Evolutionary conservation across 2,888 invertebrate species (phyloP).

Genomic region (Synanthedon formicaeformis): DNA sequence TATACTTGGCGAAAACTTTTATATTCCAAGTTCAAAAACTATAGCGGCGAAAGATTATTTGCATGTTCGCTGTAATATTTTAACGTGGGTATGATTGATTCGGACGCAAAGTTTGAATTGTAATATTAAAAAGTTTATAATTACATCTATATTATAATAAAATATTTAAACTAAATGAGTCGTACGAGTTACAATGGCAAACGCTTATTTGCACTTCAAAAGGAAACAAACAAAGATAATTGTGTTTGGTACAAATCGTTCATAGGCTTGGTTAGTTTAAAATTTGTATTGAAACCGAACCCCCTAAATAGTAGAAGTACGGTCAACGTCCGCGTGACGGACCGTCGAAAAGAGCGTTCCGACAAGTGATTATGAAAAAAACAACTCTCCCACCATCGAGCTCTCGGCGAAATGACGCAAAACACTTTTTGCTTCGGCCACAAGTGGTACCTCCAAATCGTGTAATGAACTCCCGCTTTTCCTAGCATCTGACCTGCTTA

Average conservation of each 20-base stretch:
- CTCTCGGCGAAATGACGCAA: slow-evolving; percentile 49
- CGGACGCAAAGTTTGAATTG: too few species aligned
- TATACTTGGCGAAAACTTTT: not conserved
- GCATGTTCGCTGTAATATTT: not conserved
- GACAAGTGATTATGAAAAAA: slow-evolving; percentile 53
- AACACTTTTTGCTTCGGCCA: slow-evolving; percentile 40
- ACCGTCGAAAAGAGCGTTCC: slow-evolving; percentile 46
- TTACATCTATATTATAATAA: not conserved
- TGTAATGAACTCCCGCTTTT: slow-evolving; percentile 37
- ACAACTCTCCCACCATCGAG: slow-evolving; percentile 33
- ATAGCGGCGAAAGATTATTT: not conserved
- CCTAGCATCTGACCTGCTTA: slow-evolving; percentile 33
- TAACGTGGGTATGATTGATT: not conserved
- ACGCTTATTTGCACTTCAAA: not conserved
- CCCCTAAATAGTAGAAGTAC: slow-evolving; percentile 49
- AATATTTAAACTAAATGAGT: not conserved
- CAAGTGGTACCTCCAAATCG: slow-evolving; percentile 36
- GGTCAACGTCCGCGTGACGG: slow-evolving; percentile 59
- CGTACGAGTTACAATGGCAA: not conserved
- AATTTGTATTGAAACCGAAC: slow-evolving; percentile 13
- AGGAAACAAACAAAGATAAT: not conserved
- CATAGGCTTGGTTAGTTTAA: not conserved
- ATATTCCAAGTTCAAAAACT: not conserved
- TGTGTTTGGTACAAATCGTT: not conserved
- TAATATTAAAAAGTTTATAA: not conserved